Conservation (phyloP, 2,888 invertebrate genomes). For the Chloromyia formosa region DNA sequence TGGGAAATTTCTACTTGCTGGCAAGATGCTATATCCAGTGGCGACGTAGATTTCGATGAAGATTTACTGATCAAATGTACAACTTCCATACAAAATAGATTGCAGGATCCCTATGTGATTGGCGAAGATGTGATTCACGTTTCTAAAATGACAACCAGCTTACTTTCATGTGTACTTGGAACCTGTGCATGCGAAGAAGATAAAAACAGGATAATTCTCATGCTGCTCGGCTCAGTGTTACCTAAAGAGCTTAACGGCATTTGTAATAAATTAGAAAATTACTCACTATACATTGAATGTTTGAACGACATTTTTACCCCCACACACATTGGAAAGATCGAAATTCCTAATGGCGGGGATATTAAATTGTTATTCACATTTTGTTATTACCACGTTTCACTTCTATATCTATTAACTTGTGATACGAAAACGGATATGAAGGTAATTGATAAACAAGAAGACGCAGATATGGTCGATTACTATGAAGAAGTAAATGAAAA, state of each 20-base stretch:
- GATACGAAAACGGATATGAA: constrained; percentile 47
- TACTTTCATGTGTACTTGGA: constrained; percentile 60
- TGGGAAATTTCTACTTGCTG: constrained; percentile 69
- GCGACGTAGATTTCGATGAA: constrained; percentile 57
- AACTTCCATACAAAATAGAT: constrained; percentile 53
- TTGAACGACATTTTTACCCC: constrained; percentile 15
- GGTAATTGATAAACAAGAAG: not conserved
- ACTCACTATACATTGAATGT: constrained; percentile 12
- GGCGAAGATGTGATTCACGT: constrained; percentile 53
- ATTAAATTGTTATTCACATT: not conserved
- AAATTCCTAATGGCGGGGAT: not conserved
- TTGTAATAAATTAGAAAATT: constrained; percentile 20
- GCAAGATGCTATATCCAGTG: constrained; percentile 67
- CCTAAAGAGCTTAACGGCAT: not conserved
- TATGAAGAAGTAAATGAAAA: constrained; percentile 58
- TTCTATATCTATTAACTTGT: constrained; percentile 58
- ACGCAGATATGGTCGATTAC: constrained; percentile 15
- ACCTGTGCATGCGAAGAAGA: constrained; percentile 54
- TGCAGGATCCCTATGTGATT: constrained; percentile 45
- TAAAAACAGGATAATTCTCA: constrained; percentile 55
- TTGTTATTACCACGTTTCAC: constrained; percentile 43
- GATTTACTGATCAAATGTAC: constrained; percentile 55
- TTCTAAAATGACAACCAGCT: constrained; percentile 56
- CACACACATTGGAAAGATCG: not conserved
- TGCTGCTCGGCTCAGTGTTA: not conserved